These are phyloP conservation scores for Chrysogorgia sp. DNA, from an alignment of 92 coral and sea anemone species.

Conservation along the genomic window DNA sequence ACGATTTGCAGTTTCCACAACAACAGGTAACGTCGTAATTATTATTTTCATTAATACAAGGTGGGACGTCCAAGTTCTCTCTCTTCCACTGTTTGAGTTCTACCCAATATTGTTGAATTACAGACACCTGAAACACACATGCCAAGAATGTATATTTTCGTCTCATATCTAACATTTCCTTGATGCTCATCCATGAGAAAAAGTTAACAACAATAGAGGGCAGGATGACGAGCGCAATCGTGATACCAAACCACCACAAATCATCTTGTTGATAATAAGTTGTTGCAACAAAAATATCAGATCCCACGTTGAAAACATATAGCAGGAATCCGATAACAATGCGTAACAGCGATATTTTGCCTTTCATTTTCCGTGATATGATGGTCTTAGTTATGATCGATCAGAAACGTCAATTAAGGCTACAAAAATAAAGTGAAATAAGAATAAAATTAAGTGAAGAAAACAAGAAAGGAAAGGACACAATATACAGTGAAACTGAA, in stretches of 20 bases:
- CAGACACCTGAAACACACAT: slow-evolving; percentile 19
- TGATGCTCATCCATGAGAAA: not conserved
- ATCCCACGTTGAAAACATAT: slow-evolving; percentile 8
- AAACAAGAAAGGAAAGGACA: too few relatives aligned
- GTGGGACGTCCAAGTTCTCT: slow-evolving; percentile 1
- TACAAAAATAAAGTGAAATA: too few relatives aligned
- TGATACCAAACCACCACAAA: slow-evolving; percentile 13
- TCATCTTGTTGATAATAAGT: slow-evolving; percentile 14
- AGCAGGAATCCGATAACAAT: slow-evolving; percentile 4
- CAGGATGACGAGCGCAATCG: slow-evolving; percentile 1
- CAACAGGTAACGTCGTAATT: not conserved
- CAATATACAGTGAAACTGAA: too few relatives aligned
- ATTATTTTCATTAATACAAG: not conserved
- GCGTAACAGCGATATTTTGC: not conserved
- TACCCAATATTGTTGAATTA: not conserved
- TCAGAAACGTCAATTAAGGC: too few relatives aligned
- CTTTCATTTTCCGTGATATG: slow-evolving; percentile 15
- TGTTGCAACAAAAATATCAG: slow-evolving; percentile 23
- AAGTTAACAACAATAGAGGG: slow-evolving; percentile 11
- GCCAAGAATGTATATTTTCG: too few relatives aligned
- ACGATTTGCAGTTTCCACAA: not conserved
- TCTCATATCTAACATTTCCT: too few relatives aligned
- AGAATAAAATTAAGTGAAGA: too few relatives aligned
- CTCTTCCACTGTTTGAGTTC: slow-evolving; percentile 26
- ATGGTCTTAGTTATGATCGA: too few relatives aligned